A percentile compares a stretch with the other conserved stretches of the same genome.
Evolutionary conservation across 1,140 invertebrate species (phyloP).

Genomic region (Cydia amplana): DNA sequence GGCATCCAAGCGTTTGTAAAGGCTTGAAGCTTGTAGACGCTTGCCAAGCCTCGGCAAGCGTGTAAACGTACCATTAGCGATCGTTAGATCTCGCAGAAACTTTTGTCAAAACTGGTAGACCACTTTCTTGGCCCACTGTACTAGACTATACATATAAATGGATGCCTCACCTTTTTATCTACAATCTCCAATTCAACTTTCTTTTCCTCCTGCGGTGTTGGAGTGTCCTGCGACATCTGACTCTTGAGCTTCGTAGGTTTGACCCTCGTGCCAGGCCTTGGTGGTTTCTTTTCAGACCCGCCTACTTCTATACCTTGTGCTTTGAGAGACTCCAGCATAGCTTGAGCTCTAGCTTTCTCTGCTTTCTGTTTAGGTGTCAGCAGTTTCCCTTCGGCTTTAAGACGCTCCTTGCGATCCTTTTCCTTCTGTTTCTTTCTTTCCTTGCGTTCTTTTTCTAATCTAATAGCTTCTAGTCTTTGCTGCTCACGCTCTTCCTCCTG

Average conservation of each 20-base stretch:
- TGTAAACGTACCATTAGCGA: too few relatives aligned
- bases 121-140: too few relatives aligned
- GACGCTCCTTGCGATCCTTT: constrained; percentile 94
- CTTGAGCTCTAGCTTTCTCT: constrained; percentile 91
- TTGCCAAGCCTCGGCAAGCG: too few relatives aligned
- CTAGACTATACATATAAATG: constrained; percentile 11
- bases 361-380: constrained; percentile 95
- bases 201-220: constrained; percentile 76
- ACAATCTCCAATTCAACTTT: constrained; percentile 81
- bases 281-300: constrained; percentile 80
- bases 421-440: constrained; percentile 96
- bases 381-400: constrained; percentile 97
- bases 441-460: constrained; percentile 92
- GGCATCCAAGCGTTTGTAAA: too few relatives aligned
- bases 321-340: constrained; percentile 92
- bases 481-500: constrained; percentile 88
- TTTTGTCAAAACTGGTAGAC: too few relatives aligned
- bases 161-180: constrained; percentile 74
- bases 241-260: constrained; percentile 86
- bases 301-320: constrained; percentile 89
- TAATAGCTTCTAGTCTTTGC: constrained; percentile 86
- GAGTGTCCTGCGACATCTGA: constrained; percentile 76
- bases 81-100: too few relatives aligned
- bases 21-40: too few relatives aligned
- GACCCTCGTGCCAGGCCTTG: constrained; percentile 86